Conservation (phyloP, 2,888 invertebrate genomes). For the Sepiola atlantica region DNA sequence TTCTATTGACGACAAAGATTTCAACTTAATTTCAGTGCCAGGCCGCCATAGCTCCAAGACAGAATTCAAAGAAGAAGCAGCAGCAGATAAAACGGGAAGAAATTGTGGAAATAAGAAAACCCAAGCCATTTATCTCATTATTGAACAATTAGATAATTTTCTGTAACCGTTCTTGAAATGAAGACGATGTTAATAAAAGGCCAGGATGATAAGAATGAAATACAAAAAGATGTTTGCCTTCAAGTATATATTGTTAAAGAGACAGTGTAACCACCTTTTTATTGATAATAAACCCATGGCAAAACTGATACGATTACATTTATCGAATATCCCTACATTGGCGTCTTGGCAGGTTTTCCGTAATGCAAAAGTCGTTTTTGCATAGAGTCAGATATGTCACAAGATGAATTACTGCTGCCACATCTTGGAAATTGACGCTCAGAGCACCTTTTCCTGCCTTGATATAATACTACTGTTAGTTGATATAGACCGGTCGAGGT, state of each 20-base stretch:
- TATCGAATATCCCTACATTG: background rate
- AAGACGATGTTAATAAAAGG: background rate
- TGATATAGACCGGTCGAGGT: too few relatives aligned
- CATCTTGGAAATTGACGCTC: too few relatives aligned
- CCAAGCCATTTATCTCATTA: too few relatives aligned
- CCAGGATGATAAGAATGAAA: background rate
- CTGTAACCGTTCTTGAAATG: background rate
- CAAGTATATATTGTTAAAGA: background rate
- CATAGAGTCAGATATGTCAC: too few relatives aligned
- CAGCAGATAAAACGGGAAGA: background rate
- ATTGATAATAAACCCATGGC: background rate
- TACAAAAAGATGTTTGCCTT: background rate
- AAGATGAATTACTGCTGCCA: too few relatives aligned
- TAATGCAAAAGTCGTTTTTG: too few relatives aligned
- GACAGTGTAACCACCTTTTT: background rate
- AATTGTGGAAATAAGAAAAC: too few relatives aligned
- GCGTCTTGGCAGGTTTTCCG: too few relatives aligned
- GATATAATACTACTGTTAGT: too few relatives aligned
- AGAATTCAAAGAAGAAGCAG: background rate
- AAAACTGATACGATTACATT: background rate
- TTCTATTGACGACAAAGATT: background rate
- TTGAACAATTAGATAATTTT: too few relatives aligned
- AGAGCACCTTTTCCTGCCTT: too few relatives aligned
- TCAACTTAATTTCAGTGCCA: constrained; percentile 8
- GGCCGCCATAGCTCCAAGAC: background rate